Evolutionary conservation across 1,140 invertebrate genomes (phyloP).

Genomic region (Atta texana): DNA sequence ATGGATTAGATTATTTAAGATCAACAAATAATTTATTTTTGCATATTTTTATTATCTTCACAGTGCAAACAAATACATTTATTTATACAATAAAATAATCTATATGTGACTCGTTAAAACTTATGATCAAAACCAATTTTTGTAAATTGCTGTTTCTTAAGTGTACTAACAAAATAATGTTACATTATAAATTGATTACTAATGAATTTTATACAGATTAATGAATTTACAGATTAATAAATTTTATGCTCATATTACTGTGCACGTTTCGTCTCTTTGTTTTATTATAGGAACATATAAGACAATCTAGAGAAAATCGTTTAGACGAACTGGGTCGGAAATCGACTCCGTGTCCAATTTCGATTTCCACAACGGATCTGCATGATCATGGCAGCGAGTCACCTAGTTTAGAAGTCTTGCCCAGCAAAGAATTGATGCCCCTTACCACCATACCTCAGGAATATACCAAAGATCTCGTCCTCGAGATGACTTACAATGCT

Average conservation of each 20-base stretch:
- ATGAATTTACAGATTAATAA: neutral
- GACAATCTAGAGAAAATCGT: conserved; percentile 92
- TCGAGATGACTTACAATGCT: conserved; percentile 78
- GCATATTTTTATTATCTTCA: neutral
- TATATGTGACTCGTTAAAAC: neutral
- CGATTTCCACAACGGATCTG: conserved; percentile 78
- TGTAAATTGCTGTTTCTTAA: neutral
- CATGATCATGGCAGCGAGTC: conserved; percentile 79
- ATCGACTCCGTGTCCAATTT: conserved; percentile 82
- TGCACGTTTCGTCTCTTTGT: conserved; percentile 16
- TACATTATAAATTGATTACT: neutral
- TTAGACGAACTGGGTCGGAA: conserved; percentile 90
- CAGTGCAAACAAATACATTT: neutral
- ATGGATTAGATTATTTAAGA: neutral
- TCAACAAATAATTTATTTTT: conserved; percentile 5
- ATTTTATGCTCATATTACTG: neutral
- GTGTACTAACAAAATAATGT: neutral
- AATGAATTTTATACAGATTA: neutral
- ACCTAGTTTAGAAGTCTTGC: conserved; percentile 80
- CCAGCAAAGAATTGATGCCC: conserved; percentile 80
- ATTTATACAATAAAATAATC: neutral
- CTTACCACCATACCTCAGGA: conserved; percentile 79
- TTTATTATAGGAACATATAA: conserved; percentile 90
- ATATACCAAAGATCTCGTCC: conserved; percentile 75
- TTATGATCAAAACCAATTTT: neutral